phyloP scores from a whole-genome alignment of 1,140 invertebrate genomes.

The Hormaphis cornu region DNA sequence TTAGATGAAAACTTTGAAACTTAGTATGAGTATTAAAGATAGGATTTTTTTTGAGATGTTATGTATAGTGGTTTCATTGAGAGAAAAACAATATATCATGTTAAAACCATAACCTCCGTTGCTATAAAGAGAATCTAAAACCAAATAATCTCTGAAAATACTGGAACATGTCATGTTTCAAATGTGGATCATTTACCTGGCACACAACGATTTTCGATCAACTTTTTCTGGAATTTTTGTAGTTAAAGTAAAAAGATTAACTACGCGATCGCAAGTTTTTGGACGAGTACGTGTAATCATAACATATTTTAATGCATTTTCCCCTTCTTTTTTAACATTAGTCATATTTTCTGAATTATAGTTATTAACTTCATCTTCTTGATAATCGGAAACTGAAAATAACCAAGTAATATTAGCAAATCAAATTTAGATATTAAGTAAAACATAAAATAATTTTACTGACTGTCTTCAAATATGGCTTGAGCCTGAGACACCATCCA shows the following conservation, averaged over 20 bases:
- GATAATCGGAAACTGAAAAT: constrained; percentile 33
- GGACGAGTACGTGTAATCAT: constrained; percentile 67
- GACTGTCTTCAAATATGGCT: constrained; percentile 17
- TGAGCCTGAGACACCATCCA: constrained; percentile 20
- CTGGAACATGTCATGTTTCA: no score
- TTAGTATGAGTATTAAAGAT: no score
- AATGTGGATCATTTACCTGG: constrained; percentile 18
- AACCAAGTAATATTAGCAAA: neutral
- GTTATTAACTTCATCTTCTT: neutral
- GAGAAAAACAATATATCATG: no score
- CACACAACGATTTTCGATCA: constrained; percentile 21
- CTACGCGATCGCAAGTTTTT: constrained; percentile 66
- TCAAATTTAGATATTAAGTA: neutral
- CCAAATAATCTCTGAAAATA: no score
- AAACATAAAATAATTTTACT: neutral
- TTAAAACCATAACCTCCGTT: no score
- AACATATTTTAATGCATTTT: constrained; percentile 25
- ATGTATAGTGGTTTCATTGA: no score
- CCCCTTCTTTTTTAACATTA: constrained; percentile 3
- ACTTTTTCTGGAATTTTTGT: constrained; percentile 20
- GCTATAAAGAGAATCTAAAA: no score
- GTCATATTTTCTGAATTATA: neutral
- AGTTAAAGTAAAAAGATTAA: constrained; percentile 45
- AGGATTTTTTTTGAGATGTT: no score
- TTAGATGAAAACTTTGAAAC: no score